Conservation (phyloP, 2,888 invertebrate genomes). For the Aphrophora alni region DNA sequence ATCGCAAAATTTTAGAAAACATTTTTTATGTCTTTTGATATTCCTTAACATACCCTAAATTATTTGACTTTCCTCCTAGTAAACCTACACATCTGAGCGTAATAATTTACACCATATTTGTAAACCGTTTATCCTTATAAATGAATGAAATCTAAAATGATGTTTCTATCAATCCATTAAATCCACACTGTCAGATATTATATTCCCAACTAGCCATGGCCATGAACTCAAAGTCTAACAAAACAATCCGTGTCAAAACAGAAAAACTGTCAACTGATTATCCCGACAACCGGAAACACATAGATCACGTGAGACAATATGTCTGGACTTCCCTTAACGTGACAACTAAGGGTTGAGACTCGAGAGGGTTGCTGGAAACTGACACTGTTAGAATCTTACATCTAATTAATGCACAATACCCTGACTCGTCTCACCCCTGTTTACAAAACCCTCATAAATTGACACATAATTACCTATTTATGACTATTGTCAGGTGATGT, state of each 20-base stretch:
- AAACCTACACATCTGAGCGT: no score
- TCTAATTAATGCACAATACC: background rate
- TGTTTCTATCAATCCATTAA: background rate
- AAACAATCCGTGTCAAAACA: background rate
- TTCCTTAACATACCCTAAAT: no score
- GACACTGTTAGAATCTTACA: no score
- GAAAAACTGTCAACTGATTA: background rate
- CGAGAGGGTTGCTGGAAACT: background rate
- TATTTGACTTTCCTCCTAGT: no score
- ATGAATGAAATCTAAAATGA: background rate
- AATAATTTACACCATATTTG: no score
- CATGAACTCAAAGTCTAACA: background rate
- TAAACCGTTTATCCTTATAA: no score
- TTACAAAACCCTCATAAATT: background rate
- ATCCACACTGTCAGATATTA: background rate
- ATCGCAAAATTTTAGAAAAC: no score
- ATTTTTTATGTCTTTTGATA: no score
- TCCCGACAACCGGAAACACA: slow-evolving; percentile 9
- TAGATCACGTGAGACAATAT: background rate
- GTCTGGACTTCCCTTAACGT: no score
- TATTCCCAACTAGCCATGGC: background rate
- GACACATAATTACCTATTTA: background rate
- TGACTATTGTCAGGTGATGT: background rate
- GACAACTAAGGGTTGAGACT: no score
- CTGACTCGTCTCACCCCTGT: background rate